Percentiles rank a stretch among this genome's conserved stretches.
Evolutionary conservation across 2,888 invertebrate genomes (phyloP).

Genomic region (Ethmia dodecea): DNA sequence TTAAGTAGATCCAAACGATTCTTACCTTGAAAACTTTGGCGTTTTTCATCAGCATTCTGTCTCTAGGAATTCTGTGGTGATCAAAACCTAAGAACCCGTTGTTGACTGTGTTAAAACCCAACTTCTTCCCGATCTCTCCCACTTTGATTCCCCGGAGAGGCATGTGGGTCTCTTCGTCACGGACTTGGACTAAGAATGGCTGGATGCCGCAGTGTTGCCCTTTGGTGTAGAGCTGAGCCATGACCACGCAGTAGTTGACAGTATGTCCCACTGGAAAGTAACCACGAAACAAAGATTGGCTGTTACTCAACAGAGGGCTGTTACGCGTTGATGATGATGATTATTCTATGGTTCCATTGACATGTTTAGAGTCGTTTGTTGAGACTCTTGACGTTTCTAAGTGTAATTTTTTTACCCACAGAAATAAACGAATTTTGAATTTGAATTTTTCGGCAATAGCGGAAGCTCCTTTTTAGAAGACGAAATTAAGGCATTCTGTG

Average conservation of each 20-base stretch:
- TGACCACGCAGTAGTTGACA: constrained; percentile 92
- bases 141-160: constrained; percentile 92
- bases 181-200: constrained; percentile 92
- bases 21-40: constrained; percentile 84
- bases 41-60: constrained; percentile 95
- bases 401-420: too few relatives aligned
- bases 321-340: too few relatives aligned
- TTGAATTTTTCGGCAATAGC: too few relatives aligned
- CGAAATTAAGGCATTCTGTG: too few relatives aligned
- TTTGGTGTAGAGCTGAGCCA: constrained; percentile 92
- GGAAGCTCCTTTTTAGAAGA: too few relatives aligned
- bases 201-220: constrained; percentile 91
- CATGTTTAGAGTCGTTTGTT: too few relatives aligned
- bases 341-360: too few relatives aligned
- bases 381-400: too few relatives aligned
- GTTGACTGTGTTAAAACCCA: constrained; percentile 93
- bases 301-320: too few relatives aligned
- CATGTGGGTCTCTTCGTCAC: constrained; percentile 92
- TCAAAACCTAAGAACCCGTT: constrained; percentile 95
- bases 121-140: constrained; percentile 95
- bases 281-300: too few relatives aligned
- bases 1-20: neutral
- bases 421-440: too few relatives aligned
- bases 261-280: constrained; percentile 90
- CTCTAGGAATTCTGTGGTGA: constrained; percentile 89